Conservation (phyloP, 1,140 invertebrate species). For the Oncopodura yosiiana region DNA sequence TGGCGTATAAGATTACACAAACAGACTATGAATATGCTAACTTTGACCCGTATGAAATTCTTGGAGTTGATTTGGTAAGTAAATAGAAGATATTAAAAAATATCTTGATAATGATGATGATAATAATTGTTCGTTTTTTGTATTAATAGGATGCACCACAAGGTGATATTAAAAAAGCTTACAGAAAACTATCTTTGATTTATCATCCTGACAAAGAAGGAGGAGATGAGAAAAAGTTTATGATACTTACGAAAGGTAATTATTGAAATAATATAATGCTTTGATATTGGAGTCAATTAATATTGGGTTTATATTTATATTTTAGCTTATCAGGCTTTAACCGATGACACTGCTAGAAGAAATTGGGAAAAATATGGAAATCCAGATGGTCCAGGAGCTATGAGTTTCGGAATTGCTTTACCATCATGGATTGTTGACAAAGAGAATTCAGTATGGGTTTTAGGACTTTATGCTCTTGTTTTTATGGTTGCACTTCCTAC, state of each 20-base stretch:
- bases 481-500: conserved; percentile 96
- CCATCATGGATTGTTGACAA: conserved; percentile 99
- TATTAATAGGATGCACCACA: conserved; percentile 62
- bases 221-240: conserved; percentile 93
- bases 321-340: conserved; percentile 64
- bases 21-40: conserved; percentile 97
- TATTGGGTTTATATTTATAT: conserved; percentile 28
- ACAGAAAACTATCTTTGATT: conserved; percentile 82
- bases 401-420: conserved; percentile 97
- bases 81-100: neutral
- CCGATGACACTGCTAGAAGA: conserved; percentile 89
- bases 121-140: neutral
- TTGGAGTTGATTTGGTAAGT: conserved; percentile 71
- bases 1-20: conserved; percentile 93
- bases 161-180: conserved; percentile 88
- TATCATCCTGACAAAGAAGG: conserved; percentile 97
- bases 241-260: conserved; percentile 94
- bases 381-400: conserved; percentile 96
- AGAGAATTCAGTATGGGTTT: conserved; percentile 95
- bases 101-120: neutral
- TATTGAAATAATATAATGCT: conserved; percentile 6
- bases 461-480: conserved; percentile 88
- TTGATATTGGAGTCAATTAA: conserved; percentile 11
- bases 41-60: conserved; percentile 97
- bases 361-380: conserved; percentile 99